A percentile compares a stretch with the other conserved stretches of the same genome.
phyloP scores from a whole-genome alignment of 1,140 invertebrate genomes.

The Prorops nasuta region DNA sequence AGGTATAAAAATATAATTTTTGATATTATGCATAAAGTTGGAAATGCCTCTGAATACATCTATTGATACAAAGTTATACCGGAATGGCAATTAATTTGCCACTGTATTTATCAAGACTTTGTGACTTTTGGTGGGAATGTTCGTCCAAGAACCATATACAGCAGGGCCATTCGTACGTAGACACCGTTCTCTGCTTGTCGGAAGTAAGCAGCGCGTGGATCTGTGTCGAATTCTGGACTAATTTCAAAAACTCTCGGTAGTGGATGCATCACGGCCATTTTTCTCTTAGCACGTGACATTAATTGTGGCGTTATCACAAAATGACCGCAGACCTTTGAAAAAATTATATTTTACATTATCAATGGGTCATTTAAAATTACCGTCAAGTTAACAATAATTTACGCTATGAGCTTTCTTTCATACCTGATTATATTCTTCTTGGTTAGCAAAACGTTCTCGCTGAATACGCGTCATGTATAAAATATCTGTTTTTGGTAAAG shows the following conservation, averaged over 20 bases:
- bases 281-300: slow-evolving; percentile 91
- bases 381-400: too few relatives aligned
- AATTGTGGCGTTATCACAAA: slow-evolving; percentile 91
- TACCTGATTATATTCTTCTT: slow-evolving; percentile 87
- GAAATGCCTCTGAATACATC: too few relatives aligned
- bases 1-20: too few relatives aligned
- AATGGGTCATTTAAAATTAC: slow-evolving; percentile 10
- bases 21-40: too few relatives aligned
- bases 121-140: too few relatives aligned
- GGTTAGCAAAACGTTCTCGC: slow-evolving; percentile 82
- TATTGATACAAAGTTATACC: too few relatives aligned
- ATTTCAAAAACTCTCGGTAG: slow-evolving; percentile 95
- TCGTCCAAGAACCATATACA: slow-evolving; percentile 85
- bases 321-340: slow-evolving; percentile 75
- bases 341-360: slow-evolving; percentile 11
- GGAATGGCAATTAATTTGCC: too few relatives aligned
- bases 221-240: slow-evolving; percentile 88
- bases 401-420: too few relatives aligned
- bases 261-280: slow-evolving; percentile 97
- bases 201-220: slow-evolving; percentile 97
- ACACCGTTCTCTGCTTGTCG: slow-evolving; percentile 96
- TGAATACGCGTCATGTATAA: slow-evolving; percentile 98
- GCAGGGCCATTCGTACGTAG: slow-evolving; percentile 96
- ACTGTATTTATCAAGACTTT: too few relatives aligned
- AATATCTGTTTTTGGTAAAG: slow-evolving; percentile 91